phyloP scores from a whole-genome alignment of 2,888 invertebrate genomes.

The Thalpophila matura region DNA sequence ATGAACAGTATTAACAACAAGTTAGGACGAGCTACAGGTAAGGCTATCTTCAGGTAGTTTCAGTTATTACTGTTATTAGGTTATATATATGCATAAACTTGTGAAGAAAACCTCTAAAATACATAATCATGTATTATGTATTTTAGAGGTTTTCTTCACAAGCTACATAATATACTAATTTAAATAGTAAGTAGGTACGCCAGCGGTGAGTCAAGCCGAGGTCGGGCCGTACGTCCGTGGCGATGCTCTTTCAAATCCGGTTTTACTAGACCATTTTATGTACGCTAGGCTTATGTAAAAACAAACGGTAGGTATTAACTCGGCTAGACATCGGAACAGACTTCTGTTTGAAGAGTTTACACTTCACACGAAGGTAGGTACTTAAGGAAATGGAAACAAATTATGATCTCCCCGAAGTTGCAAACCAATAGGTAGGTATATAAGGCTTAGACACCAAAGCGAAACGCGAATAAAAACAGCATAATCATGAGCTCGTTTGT shows the following conservation, averaged over 20 bases:
- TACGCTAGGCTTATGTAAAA: slow-evolving; percentile 67
- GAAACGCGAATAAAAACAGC: slow-evolving; percentile 11
- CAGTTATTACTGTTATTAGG: slow-evolving; percentile 5
- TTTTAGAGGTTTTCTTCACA: slow-evolving; percentile 31
- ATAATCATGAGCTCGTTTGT: slow-evolving; percentile 26
- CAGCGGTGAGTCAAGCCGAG: slow-evolving; percentile 76
- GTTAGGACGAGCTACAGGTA: neutral
- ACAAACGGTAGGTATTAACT: slow-evolving; percentile 58
- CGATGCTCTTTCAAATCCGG: slow-evolving; percentile 82
- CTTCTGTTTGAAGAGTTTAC: slow-evolving; percentile 35
- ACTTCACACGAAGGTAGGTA: neutral
- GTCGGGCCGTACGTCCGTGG: slow-evolving; percentile 69
- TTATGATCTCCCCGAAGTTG: neutral
- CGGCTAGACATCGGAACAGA: slow-evolving; percentile 56
- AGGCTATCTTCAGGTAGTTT: neutral
- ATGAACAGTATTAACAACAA: neutral
- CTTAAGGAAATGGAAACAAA: slow-evolving; percentile 3
- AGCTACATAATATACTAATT: slow-evolving; percentile 34
- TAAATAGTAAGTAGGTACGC: slow-evolving; percentile 50
- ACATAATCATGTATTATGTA: neutral
- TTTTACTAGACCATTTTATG: slow-evolving; percentile 68
- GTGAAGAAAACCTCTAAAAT: slow-evolving; percentile 28
- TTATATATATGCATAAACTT: neutral
- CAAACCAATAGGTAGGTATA: neutral
- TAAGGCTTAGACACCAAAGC: neutral